A percentile compares a stretch with the other conserved stretches of the same genome.
phyloP scores from a whole-genome alignment of 2,113 vertebrate genomes.

The Smithornis capensis region DNA sequence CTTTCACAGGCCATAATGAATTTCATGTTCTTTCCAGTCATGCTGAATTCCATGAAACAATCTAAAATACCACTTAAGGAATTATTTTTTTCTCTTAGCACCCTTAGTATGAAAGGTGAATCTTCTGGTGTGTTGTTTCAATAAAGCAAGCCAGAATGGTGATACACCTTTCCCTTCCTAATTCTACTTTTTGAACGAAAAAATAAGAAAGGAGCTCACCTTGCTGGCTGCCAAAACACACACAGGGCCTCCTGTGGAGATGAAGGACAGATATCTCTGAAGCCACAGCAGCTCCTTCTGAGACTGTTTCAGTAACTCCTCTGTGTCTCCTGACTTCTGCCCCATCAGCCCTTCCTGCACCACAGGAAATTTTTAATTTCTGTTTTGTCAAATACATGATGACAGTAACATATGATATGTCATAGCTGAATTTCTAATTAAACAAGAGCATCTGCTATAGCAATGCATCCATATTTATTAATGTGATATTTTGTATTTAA shows the following conservation, averaged over 20 bases:
- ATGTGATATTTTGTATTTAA: no score
- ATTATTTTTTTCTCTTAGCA: not conserved
- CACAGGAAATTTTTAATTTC: not conserved
- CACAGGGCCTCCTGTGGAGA: constrained; percentile 46
- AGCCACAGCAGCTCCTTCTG: constrained; percentile 72
- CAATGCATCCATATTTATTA: not conserved
- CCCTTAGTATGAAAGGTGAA: not conserved
- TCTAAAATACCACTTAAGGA: not conserved
- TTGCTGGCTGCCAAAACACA: constrained; percentile 61
- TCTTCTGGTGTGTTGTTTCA: not conserved
- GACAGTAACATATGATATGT: not conserved
- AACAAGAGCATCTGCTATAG: not conserved
- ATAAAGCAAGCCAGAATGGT: not conserved
- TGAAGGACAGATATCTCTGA: constrained; percentile 70
- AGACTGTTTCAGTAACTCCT: constrained; percentile 70
- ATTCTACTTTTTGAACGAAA: not conserved
- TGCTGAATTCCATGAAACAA: not conserved
- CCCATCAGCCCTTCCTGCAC: constrained; percentile 70
- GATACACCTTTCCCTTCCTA: not conserved
- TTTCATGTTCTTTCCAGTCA: not conserved
- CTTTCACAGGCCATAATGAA: not conserved
- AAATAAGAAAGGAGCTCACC: constrained; percentile 43
- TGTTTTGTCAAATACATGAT: not conserved
- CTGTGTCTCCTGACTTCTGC: constrained; percentile 64
- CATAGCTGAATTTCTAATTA: not conserved